These are phyloP conservation scores for Bellardia bayeri DNA, from an alignment of 2,888 invertebrate genomes.

Conservation along the genomic window DNA sequence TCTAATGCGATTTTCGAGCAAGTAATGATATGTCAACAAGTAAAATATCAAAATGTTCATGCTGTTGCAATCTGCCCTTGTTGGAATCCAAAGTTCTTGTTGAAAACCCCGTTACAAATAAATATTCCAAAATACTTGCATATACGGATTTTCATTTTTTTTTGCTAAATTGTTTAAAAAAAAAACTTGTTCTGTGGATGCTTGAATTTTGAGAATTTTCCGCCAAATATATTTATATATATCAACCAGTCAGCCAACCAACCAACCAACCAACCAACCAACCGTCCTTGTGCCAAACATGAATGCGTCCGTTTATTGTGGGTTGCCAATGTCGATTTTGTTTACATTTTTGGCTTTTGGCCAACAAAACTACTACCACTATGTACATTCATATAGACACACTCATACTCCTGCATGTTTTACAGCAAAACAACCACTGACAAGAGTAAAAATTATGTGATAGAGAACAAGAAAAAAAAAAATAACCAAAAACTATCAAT, in stretches of 20 bases:
- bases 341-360: slow-evolving; percentile 68
- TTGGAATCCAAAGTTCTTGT: too few species aligned
- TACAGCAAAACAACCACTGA: slow-evolving; percentile 55
- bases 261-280: not conserved
- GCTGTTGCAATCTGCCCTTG: too few species aligned
- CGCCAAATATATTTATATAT: slow-evolving; percentile 43
- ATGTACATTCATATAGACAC: not conserved
- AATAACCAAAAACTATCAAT: slow-evolving; percentile 32
- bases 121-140: not conserved
- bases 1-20: too few species aligned
- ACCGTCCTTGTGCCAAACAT: slow-evolving; percentile 59
- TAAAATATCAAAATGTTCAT: too few species aligned
- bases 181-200: slow-evolving; percentile 2
- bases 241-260: not conserved
- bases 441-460: slow-evolving; percentile 27
- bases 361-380: slow-evolving; percentile 48
- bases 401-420: slow-evolving; percentile 5
- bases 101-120: not conserved
- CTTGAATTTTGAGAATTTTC: slow-evolving; percentile 12
- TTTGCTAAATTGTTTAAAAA: not conserved
- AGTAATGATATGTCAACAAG: too few species aligned
- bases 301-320: slow-evolving; percentile 48
- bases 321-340: slow-evolving; percentile 67
- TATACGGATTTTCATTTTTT: not conserved
- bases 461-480: slow-evolving; percentile 23